phyloP scores from a whole-genome alignment of 2,888 invertebrate genomes.

The Drosophila hamatofila region DNA sequence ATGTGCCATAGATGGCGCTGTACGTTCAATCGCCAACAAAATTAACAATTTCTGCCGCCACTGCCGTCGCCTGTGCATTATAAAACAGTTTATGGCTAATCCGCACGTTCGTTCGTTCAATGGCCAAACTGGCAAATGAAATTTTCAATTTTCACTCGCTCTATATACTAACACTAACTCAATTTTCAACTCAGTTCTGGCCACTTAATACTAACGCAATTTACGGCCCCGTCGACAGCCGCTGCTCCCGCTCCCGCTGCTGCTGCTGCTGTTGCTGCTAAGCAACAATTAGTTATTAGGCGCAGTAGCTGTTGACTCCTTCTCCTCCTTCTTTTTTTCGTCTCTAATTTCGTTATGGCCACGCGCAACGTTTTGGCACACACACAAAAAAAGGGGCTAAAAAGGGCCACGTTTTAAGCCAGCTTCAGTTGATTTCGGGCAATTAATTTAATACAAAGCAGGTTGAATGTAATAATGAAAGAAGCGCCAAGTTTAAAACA shows the following conservation, averaged over 20 bases:
- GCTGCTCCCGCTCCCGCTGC: neutral
- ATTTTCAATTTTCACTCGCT: conserved; percentile 55
- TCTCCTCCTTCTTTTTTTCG: neutral
- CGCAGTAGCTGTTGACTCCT: conserved; percentile 10
- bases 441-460: conserved; percentile 60
- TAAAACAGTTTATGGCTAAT: conserved; percentile 43
- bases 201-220: conserved; percentile 62
- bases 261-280: conserved; percentile 22
- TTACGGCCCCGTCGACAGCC: conserved; percentile 23
- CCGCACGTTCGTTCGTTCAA: conserved; percentile 23
- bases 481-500: conserved; percentile 21
- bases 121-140: conserved; percentile 38
- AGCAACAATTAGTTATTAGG: conserved; percentile 66
- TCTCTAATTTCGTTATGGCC: conserved; percentile 55
- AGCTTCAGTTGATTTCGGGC: conserved; percentile 42
- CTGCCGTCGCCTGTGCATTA: conserved; percentile 24
- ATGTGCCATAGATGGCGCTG: conserved; percentile 16
- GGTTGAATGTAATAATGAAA: conserved; percentile 39
- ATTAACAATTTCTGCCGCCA: conserved; percentile 19
- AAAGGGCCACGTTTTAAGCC: conserved; percentile 26
- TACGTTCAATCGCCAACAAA: conserved; percentile 11
- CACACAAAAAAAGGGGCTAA: conserved; percentile 16
- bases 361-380: conserved; percentile 23
- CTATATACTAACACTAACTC: conserved; percentile 41
- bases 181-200: conserved; percentile 53